phyloP scores from a whole-genome alignment of 2,113 vertebrate genomes.

The Dromaius novaehollandiae region DNA sequence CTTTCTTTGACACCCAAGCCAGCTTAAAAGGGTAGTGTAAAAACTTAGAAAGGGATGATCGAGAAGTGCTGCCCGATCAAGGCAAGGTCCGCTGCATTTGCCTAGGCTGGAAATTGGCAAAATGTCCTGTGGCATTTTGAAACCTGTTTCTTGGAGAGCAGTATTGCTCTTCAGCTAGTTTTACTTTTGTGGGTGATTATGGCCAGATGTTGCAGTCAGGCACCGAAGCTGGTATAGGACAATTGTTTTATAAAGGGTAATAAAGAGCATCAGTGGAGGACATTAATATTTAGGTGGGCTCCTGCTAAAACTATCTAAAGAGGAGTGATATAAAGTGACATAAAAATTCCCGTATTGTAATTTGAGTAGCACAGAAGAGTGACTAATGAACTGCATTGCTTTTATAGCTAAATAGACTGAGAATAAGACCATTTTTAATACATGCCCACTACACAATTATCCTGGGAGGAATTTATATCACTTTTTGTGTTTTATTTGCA shows the following conservation, averaged over 20 bases:
- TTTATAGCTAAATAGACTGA: background rate
- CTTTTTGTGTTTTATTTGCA: constrained; percentile 5
- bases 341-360: constrained; percentile 5
- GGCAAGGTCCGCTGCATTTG: background rate
- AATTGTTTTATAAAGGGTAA: constrained; percentile 5
- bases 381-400: constrained; percentile 23
- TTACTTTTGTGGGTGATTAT: background rate
- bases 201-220: background rate
- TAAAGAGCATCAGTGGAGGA: background rate
- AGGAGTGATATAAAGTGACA: background rate
- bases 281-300: constrained; percentile 26
- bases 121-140: background rate
- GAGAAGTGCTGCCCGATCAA: background rate
- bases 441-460: background rate
- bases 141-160: background rate
- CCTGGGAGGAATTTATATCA: background rate
- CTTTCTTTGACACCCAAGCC: background rate
- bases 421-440: background rate
- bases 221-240: background rate
- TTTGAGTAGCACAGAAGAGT: background rate
- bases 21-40: background rate
- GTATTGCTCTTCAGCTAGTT: background rate
- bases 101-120: background rate
- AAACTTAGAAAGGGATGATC: background rate
- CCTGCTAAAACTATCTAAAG: background rate